Conservation (phyloP, 2,888 invertebrate species). For the Hylaea fasciaria region DNA sequence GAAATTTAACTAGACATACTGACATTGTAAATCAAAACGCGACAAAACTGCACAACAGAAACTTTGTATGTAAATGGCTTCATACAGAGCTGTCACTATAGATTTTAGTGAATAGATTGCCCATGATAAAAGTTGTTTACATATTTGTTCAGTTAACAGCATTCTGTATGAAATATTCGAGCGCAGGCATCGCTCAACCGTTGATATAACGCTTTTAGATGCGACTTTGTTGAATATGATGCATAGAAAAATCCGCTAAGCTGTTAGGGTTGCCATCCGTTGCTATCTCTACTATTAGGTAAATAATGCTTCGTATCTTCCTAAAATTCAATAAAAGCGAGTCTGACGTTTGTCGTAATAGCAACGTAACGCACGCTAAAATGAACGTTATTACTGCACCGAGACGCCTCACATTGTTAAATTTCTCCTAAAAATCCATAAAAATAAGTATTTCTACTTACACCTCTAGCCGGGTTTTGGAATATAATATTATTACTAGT, state of each 20-base stretch:
- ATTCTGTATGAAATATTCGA: not conserved
- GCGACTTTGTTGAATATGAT: not conserved
- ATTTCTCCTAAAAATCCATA: too few relatives aligned
- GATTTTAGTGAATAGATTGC: not conserved
- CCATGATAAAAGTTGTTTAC: not conserved
- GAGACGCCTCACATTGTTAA: too few relatives aligned
- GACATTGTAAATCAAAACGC: not conserved
- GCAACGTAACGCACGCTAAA: too few relatives aligned
- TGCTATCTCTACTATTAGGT: not conserved
- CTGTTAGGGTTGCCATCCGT: not conserved
- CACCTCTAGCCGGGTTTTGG: too few relatives aligned
- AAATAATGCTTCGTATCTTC: too few relatives aligned
- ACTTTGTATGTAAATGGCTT: not conserved
- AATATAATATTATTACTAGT: too few relatives aligned
- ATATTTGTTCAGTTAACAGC: not conserved
- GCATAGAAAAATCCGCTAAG: not conserved
- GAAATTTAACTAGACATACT: too few relatives aligned
- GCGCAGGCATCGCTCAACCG: not conserved
- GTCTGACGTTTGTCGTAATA: too few relatives aligned
- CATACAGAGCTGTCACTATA: not conserved
- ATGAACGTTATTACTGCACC: too few relatives aligned
- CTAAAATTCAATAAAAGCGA: too few relatives aligned
- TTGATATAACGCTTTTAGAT: not conserved
- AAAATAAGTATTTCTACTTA: too few relatives aligned
- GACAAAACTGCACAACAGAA: not conserved